Evolutionary conservation across 2,797 vertebrate species (phyloP).

Genomic region (Rhinophrynus dorsalis): DNA sequence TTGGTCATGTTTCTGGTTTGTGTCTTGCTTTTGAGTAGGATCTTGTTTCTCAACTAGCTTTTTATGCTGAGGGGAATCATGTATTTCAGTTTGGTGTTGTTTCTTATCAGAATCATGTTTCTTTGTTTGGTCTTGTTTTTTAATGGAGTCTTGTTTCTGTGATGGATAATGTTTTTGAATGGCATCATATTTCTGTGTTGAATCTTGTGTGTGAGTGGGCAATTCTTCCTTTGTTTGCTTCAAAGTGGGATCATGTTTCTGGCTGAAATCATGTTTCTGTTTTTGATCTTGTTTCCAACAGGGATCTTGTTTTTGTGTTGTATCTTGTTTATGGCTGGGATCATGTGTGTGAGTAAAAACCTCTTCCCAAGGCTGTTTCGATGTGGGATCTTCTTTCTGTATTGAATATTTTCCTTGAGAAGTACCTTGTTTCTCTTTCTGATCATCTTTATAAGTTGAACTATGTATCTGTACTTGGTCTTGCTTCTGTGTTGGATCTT

Average conservation of each 20-base stretch:
- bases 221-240: no score
- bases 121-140: background rate
- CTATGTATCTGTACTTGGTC: background rate
- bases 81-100: background rate
- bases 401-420: background rate
- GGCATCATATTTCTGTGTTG: no score
- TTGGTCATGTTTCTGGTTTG: no score
- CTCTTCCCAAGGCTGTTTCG: background rate
- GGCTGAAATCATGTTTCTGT: no score
- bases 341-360: background rate
- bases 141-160: background rate
- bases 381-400: background rate
- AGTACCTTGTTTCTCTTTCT: background rate
- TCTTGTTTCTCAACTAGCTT: no score
- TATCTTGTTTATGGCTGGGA: background rate
- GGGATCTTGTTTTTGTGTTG: no score
- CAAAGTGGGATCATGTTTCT: background rate
- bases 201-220: no score
- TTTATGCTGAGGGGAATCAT: background rate
- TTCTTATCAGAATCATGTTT: background rate
- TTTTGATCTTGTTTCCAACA: no score
- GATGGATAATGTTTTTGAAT: background rate
- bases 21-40: no score
- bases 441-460: no score
- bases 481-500: background rate